Evolutionary conservation across 92 coral and sea anemone species (phyloP), one percentile per base, ranked within the genome.

Genomic region (Porites divaricata): DNA sequence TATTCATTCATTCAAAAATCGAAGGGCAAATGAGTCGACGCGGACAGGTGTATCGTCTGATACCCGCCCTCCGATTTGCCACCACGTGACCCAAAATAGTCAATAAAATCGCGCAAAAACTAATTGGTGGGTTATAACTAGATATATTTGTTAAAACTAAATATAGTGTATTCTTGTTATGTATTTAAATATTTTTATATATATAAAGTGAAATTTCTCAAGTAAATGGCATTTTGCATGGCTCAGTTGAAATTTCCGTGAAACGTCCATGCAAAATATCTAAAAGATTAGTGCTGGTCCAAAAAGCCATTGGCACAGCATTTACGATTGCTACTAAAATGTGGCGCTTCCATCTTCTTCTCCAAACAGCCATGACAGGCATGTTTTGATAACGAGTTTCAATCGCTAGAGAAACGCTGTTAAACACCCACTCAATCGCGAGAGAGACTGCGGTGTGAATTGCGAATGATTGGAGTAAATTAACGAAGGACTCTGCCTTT

Each of bases 301-400:
- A 54, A 11, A 54, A 2, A 8, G 59, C 59, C 13, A 54, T 12
- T 54, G 59, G 59, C 13, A 54, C 59, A 3, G 59, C 59, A 54
- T 54, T 54, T 54, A 54, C 17, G 16, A 54, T 54, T 0, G 71
- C 71, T 11, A 69, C 74, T 25, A 45, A 26, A 69, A 69, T 69
- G 48, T 76, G 67, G 61, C 69, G n/a, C 41, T 77, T 61, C 81
- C 81, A 62, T 65, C 56, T 13, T 68, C n/a, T 41, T 51, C 11
- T 52, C 85, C 85, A 80, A 64, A 67, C 76, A 64, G 74, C 74
- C 85, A 64, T 64, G 50, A 80, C 65, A 67, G 85, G 61, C 63
- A 80, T 67, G 26, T 80, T 80, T 77, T 80, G 85, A 67, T 64
- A 78, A 51, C 54, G 83, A 63, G 83, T 78, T 56, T 59, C 83